Conservation (phyloP, 2,113 vertebrate genomes). For the Lepidothrix coronata region DNA sequence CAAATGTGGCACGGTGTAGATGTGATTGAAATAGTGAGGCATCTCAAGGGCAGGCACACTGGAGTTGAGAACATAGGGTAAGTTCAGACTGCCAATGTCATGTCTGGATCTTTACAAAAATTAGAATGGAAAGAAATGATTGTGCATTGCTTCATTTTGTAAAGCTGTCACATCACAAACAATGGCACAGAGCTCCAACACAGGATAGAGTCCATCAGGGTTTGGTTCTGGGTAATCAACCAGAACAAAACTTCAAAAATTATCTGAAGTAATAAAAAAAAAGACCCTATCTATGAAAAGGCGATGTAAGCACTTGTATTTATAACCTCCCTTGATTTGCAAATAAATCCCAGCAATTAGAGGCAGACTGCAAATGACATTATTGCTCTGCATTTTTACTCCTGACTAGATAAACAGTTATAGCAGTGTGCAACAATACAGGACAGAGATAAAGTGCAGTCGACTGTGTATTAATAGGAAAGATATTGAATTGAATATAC, state of each 20-base stretch:
- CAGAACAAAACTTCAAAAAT: not conserved
- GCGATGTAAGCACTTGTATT: not conserved
- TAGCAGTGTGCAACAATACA: conserved; percentile 4
- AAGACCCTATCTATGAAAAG: not conserved
- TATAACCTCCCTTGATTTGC: not conserved
- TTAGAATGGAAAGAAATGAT: not conserved
- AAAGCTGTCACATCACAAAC: not conserved
- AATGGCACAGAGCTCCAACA: not conserved
- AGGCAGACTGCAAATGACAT: not conserved
- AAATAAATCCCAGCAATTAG: conserved; percentile 43
- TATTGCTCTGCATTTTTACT: conserved; percentile 14
- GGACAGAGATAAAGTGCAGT: conserved; percentile 42
- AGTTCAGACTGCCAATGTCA: not conserved
- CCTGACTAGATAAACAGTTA: not conserved
- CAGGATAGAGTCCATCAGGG: not conserved
- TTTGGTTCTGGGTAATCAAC: not conserved
- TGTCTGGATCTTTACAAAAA: not conserved
- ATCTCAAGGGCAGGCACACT: not conserved
- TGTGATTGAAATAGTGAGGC: not conserved
- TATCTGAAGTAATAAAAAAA: not conserved
- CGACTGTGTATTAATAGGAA: conserved; percentile 16
- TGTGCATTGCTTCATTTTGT: not conserved
- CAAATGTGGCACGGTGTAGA: not conserved
- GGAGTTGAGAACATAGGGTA: not conserved
- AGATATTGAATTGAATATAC: not conserved